These are phyloP conservation scores for Acipenser ruthenus DNA, from an alignment of 2,797 vertebrate species.

Conservation along the genomic window DNA sequence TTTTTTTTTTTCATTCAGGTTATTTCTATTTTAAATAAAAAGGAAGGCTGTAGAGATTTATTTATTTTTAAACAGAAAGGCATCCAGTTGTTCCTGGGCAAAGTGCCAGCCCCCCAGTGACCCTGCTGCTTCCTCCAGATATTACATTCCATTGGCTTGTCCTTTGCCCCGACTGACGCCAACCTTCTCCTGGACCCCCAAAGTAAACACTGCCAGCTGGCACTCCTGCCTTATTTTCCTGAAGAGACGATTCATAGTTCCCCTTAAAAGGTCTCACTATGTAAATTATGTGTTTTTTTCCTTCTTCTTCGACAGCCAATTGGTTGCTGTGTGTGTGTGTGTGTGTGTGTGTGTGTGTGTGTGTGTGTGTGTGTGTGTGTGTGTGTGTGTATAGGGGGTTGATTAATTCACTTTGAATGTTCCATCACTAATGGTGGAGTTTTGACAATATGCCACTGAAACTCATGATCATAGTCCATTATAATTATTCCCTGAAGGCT, in stretches of 20 bases:
- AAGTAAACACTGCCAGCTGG: constrained; percentile 80
- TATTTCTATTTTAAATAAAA: constrained; percentile 11
- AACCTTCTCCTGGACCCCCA: constrained; percentile 66
- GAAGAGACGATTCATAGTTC: constrained; percentile 66
- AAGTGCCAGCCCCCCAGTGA: constrained; percentile 70
- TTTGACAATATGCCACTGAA: too few species aligned
- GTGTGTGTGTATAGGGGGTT: neutral
- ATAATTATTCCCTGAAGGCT: too few species aligned
- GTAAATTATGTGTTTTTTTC: constrained; percentile 27
- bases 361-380: neutral
- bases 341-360: neutral
- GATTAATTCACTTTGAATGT: too few species aligned
- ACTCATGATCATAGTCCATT: too few species aligned
- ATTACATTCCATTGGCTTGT: constrained; percentile 79
- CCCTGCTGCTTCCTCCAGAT: constrained; percentile 72
- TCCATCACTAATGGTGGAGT: too few species aligned
- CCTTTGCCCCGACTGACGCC: constrained; percentile 80
- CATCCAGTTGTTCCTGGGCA: constrained; percentile 74
- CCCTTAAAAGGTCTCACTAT: constrained; percentile 53
- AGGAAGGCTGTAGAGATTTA: constrained; percentile 10
- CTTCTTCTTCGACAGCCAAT: neutral
- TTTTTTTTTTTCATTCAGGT: neutral
- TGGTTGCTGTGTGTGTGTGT: constrained; percentile 1
- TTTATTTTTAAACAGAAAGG: constrained; percentile 46
- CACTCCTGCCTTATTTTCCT: constrained; percentile 65